Evolutionary conservation across 2,888 invertebrate genomes (phyloP).

Genomic region (Tetramorium bicarinatum): DNA sequence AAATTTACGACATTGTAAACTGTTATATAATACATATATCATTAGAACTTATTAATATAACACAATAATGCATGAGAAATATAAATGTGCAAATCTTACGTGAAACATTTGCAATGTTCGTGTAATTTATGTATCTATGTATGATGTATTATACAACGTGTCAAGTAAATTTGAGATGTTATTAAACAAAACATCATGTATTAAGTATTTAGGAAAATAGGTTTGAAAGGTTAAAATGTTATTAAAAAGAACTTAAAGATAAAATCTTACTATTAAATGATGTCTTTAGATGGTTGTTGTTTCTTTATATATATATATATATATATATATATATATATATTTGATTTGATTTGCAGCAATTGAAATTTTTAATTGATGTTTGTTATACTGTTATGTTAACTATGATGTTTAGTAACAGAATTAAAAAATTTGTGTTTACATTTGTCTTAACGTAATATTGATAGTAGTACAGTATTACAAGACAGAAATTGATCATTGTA

Average conservation of each 20-base stretch:
- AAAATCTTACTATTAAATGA: conserved; percentile 7
- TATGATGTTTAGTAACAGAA: conserved; percentile 1
- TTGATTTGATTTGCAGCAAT: conserved; percentile 4
- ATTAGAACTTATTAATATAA: conserved; percentile 20
- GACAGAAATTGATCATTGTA: conserved; percentile 17
- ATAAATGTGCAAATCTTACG: conserved; percentile 35
- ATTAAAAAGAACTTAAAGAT: conserved; percentile 22
- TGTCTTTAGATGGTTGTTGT: background rate
- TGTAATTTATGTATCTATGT: conserved; percentile 26
- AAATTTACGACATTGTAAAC: conserved; percentile 29
- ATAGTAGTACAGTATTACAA: conserved; percentile 20
- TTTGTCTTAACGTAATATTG: conserved; percentile 36
- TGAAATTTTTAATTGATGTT: conserved; percentile 19
- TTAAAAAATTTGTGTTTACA: conserved; percentile 15
- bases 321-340: background rate
- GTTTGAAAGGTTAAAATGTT: conserved; percentile 13
- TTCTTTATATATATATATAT: background rate
- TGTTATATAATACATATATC: background rate
- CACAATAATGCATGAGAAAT: conserved; percentile 44
- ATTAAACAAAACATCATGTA: conserved; percentile 13
- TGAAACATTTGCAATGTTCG: conserved; percentile 11
- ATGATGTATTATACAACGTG: conserved; percentile 9
- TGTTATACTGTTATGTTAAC: conserved; percentile 4
- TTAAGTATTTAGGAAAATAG: background rate
- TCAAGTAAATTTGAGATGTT: conserved; percentile 7